Percentiles rank a stretch among this genome's conserved stretches.
These are phyloP conservation scores for Pachymerium ferrugineum DNA, from an alignment of 2,888 invertebrate species.

Conservation along the genomic window DNA sequence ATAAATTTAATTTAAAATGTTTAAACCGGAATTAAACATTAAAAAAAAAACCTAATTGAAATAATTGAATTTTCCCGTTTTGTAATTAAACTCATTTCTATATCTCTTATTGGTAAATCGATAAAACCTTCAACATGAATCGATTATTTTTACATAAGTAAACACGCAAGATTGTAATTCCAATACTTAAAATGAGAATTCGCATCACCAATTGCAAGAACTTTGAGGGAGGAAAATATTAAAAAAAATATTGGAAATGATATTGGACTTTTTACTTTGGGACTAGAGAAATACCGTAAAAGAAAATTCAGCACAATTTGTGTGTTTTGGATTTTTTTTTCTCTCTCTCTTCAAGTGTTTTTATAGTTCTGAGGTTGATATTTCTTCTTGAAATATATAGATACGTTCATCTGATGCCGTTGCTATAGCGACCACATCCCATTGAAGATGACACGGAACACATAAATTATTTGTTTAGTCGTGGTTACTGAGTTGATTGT, in stretches of 20 bases:
- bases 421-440: neutral
- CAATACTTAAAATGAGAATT: too few relatives aligned
- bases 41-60: too few relatives aligned
- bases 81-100: neutral
- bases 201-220: too few relatives aligned
- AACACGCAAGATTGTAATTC: neutral
- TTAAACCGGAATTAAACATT: too few relatives aligned
- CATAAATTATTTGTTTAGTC: neutral
- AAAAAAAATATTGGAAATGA: conserved; percentile 3
- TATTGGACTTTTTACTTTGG: neutral
- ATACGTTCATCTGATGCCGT: neutral
- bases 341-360: too few relatives aligned
- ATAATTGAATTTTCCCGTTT: too few relatives aligned
- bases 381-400: conserved; percentile 8
- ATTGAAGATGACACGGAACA: neutral
- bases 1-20: too few relatives aligned
- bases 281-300: too few relatives aligned
- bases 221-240: neutral
- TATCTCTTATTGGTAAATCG: neutral
- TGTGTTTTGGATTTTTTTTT: too few relatives aligned
- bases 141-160: neutral
- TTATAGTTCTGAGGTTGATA: neutral
- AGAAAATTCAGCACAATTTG: neutral
- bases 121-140: neutral
- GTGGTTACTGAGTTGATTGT: too few relatives aligned